Evolutionary conservation across 2,797 vertebrate genomes (phyloP).

Genomic region (Apogon hyalosoma): DNA sequence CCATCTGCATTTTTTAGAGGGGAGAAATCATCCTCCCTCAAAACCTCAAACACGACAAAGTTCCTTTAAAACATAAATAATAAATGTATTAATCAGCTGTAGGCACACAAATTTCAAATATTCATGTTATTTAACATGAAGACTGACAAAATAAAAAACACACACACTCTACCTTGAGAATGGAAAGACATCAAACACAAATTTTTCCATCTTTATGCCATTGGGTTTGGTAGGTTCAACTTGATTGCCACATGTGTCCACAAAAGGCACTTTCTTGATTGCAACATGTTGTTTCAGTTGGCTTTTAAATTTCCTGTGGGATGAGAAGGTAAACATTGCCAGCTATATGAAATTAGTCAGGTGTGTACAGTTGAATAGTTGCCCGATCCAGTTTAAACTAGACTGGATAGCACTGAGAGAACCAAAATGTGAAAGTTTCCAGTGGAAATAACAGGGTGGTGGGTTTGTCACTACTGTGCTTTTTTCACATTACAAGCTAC

Average conservation of each 20-base stretch:
- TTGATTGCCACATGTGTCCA: slow-evolving; percentile 87
- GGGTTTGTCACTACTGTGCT: too few species aligned
- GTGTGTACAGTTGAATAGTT: too few species aligned
- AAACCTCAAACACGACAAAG: slow-evolving; percentile 93
- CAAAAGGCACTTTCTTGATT: slow-evolving; percentile 92
- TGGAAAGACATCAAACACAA: slow-evolving; percentile 96
- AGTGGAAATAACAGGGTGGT: too few species aligned
- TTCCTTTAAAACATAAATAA: slow-evolving; percentile 79
- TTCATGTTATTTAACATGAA: not conserved
- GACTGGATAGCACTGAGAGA: too few species aligned
- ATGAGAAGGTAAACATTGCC: not conserved
- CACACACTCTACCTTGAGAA: slow-evolving; percentile 88
- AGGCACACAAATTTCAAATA: not conserved
- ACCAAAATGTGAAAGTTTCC: too few species aligned
- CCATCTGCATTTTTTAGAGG: slow-evolving; percentile 92
- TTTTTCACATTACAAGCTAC: too few species aligned
- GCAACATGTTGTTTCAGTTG: slow-evolving; percentile 90
- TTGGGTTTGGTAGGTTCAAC: slow-evolving; percentile 90
- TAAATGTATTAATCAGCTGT: not conserved
- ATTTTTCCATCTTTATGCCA: slow-evolving; percentile 98
- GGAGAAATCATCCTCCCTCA: slow-evolving; percentile 93
- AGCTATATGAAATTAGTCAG: not conserved
- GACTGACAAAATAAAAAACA: not conserved
- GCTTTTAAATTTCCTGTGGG: slow-evolving; percentile 84
- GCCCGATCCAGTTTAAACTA: too few species aligned